Conservation (phyloP, 2,797 vertebrate genomes). For the Pseudomugil gertrudae region DNA sequence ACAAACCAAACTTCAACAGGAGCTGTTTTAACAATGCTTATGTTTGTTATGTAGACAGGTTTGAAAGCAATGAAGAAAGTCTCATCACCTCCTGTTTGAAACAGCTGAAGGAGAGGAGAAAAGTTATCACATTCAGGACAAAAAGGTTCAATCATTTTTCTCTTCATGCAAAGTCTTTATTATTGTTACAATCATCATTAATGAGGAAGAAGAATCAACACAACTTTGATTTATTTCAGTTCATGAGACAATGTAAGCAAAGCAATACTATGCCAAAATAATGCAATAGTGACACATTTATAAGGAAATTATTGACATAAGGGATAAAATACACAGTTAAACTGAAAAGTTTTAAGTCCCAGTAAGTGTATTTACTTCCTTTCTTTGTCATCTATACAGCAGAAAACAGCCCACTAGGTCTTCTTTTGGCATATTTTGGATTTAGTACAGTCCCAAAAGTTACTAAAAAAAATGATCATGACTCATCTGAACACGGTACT, state of each 20-base stretch:
- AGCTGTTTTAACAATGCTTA: slow-evolving; percentile 20
- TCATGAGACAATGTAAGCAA: not conserved
- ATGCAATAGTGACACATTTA: not conserved
- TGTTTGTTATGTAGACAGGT: slow-evolving; percentile 21
- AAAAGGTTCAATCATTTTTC: slow-evolving; percentile 31
- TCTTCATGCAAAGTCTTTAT: not conserved
- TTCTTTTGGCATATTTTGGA: not conserved
- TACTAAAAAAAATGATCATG: not conserved
- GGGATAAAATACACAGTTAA: not conserved
- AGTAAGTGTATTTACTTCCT: not conserved
- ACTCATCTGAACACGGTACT: not conserved
- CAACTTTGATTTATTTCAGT: not conserved
- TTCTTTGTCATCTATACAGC: not conserved
- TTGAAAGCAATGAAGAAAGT: slow-evolving; percentile 40
- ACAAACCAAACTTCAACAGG: not conserved
- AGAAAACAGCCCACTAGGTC: not conserved
- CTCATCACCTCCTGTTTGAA: slow-evolving; percentile 54
- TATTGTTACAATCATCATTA: not conserved
- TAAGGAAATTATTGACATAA: not conserved
- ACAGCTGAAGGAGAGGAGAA: slow-evolving; percentile 42
- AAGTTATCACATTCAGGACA: slow-evolving; percentile 26
- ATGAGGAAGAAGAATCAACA: not conserved
- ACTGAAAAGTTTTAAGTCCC: not conserved
- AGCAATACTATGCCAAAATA: not conserved
- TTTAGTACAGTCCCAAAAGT: not conserved